Evolutionary conservation across 2,113 vertebrate genomes (phyloP), one percentile per base, ranked within the genome.

Genomic region (Albula glossodonta): DNA sequence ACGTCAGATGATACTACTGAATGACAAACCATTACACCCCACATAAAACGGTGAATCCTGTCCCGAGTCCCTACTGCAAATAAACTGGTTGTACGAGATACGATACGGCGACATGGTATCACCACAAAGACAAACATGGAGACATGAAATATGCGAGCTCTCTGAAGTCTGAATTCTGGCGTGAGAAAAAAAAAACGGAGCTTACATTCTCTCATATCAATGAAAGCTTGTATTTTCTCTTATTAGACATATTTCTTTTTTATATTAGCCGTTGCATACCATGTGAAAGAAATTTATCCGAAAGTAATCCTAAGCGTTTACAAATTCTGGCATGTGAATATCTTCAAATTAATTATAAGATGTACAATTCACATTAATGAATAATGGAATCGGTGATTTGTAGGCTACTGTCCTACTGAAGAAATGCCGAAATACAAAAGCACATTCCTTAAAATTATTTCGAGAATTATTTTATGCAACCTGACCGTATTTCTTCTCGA

Each of bases 1-100:
- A 63, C 48, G n/a, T 70, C 53, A 70, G 79, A 86, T 51, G 53
- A 81, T 70, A 86, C 78, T 78, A 60, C 78, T 60, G 51, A 70
- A 70, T 60, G 51, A 85, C 17, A 70, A 81, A 57, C 53, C 74
- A 85, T 85, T 80, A 79, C 41, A 80, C 15, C 12, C 41, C 77
- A 56, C 51, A 85, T 80, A 22, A 80, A 52, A 48, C 78, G 60
- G 25, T n/a, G 60, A 66, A 63, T 17, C 41, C 82, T 70, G 63
- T 17, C 63, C 7, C 7, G 80, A 19, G 48, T 81, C 51, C 51
- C 80, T 22, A 50, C 49, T 51, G 51, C 80, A 52, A 81, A 81
- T 79, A 81, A 81, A 81, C 80, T 13, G 2, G 5, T 22, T 5
- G 60, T 4, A 17, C 41, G 48, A 3, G 49, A 52, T 22, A 52